Percentiles rank a stretch among this genome's conserved stretches.
phyloP scores from a whole-genome alignment of 2,797 vertebrate genomes.

The Discoglossus pictus region DNA sequence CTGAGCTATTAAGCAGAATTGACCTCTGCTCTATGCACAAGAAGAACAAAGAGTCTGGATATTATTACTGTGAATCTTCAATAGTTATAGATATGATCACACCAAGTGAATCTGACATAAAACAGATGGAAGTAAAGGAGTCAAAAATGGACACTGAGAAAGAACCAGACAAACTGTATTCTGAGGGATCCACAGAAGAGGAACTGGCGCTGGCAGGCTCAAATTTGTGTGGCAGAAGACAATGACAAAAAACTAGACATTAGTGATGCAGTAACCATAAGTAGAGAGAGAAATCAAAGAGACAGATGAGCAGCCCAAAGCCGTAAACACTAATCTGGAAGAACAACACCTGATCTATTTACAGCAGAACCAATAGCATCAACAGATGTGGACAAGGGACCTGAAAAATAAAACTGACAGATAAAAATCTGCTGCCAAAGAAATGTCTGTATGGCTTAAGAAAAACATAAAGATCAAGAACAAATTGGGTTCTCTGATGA shows the following conservation, averaged over 20 bases:
- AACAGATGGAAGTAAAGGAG: constrained; percentile 21
- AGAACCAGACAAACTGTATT: background rate
- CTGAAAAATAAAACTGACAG: constrained; percentile 54
- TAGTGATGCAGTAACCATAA: constrained; percentile 36
- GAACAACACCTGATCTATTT: constrained; percentile 53
- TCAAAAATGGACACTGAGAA: background rate
- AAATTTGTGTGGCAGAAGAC: background rate
- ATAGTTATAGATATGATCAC: constrained; percentile 27
- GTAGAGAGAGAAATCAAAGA: constrained; percentile 38
- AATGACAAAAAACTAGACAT: constrained; percentile 53
- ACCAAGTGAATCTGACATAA: constrained; percentile 23
- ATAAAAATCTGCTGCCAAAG: constrained; percentile 54
- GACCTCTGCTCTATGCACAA: constrained; percentile 64
- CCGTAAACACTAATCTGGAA: constrained; percentile 31
- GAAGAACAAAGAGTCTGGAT: constrained; percentile 62
- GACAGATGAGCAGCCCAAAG: constrained; percentile 51
- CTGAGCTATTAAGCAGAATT: constrained; percentile 52
- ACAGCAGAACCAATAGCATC: constrained; percentile 53
- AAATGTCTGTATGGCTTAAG: constrained; percentile 50
- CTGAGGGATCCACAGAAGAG: background rate
- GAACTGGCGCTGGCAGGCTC: constrained; percentile 17
- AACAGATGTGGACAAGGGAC: constrained; percentile 45
- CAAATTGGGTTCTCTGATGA: background rate
- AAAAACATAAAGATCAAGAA: constrained; percentile 41
- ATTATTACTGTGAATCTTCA: constrained; percentile 56